Evolutionary conservation across 2,113 vertebrate species (phyloP), one percentile per base, ranked within the genome.

Genomic region (Ochotona princeps): DNA sequence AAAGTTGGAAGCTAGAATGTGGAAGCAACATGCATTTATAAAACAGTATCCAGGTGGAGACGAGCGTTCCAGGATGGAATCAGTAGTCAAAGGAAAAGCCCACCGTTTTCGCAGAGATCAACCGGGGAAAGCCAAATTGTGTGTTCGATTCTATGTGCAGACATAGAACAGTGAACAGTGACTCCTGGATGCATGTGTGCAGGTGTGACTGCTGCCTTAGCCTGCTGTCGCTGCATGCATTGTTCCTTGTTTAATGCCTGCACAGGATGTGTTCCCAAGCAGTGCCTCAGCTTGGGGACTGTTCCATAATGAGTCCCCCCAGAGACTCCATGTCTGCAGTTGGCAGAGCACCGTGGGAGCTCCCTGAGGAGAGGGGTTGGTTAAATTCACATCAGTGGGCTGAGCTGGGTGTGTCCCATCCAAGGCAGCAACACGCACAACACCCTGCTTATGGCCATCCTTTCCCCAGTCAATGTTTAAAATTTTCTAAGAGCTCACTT

Each of bases 131-230:
- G 30, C 30, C 78, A 14, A 2, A 38, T 83, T 44, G 9, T 8
- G 32, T 14, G 1, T 57, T 28, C 1, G n/a, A 66, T 25, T 20
- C 1, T 61, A 1, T 28, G 11, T 17, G 0, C 38, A 49, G 38
- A 30, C 4, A 38, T 18, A 51, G n/a, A n/a, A n/a, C n/a, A 2
- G 30, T 66, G 1, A 65, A 60, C 26, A 35, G 6, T 12, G 28
- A 18, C 70, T 80, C 44, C 20, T 44, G n/a, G 51, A 47, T 73
- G 30, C 35, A 23, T 2, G 20, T 66, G 70, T 51, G 30, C 44
- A 4, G 35, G 28, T 5, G 0, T 21, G 35, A 20, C 72, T 35
- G 23, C 11, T 10, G 2, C 12, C 69, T 63, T 47, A 11, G 2
- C 2, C 1, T 26, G 81, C 9, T 38, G 38, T 18, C 82, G 26